A percentile compares a stretch with the other conserved stretches of the same genome.
Conservation (phyloP, 2,797 vertebrate genomes). For the Gymnoscopelus microlampas region DNA sequence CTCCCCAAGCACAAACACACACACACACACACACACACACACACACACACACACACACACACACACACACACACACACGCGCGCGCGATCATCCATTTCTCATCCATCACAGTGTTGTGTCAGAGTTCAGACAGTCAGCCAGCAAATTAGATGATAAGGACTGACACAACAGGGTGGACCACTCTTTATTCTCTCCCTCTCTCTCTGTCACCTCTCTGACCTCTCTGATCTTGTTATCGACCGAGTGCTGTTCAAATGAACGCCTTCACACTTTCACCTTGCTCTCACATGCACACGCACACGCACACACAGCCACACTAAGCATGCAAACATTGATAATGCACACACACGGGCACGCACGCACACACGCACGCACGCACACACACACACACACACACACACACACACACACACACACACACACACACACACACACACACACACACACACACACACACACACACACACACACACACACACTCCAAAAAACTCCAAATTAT, state of each 20-base stretch:
- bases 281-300: not conserved
- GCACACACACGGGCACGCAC: not conserved
- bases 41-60: slow-evolving; percentile 12
- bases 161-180: slow-evolving; percentile 57
- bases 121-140: slow-evolving; percentile 39
- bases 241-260: slow-evolving; percentile 81
- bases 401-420: not conserved
- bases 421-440: not conserved
- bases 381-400: not conserved
- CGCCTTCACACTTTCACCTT: slow-evolving; percentile 33
- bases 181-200: slow-evolving; percentile 79
- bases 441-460: not conserved
- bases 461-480: not conserved
- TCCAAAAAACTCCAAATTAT: slow-evolving; percentile 16
- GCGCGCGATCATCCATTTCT: slow-evolving; percentile 30
- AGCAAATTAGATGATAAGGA: slow-evolving; percentile 51
- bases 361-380: no score
- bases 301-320: not conserved
- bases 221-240: slow-evolving; percentile 82
- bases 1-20: slow-evolving; percentile 5
- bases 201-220: slow-evolving; percentile 62
- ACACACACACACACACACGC: slow-evolving; percentile 24
- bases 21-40: slow-evolving; percentile 27
- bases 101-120: slow-evolving; percentile 56
- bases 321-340: no score